Conservation (phyloP, 2,888 invertebrate genomes). For the Automeris io region DNA sequence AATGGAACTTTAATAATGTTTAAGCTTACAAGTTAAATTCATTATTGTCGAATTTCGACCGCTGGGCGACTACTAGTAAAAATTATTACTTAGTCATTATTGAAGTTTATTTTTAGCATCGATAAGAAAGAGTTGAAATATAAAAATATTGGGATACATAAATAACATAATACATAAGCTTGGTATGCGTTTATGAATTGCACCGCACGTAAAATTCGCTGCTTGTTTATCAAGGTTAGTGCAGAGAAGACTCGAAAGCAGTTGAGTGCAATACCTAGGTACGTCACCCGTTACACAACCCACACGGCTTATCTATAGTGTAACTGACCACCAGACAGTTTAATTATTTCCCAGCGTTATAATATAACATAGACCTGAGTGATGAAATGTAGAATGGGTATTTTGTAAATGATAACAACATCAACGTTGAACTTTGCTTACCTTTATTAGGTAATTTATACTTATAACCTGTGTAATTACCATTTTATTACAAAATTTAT, state of each 20-base stretch:
- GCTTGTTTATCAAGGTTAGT: conserved; percentile 45
- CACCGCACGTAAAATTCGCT: conserved; percentile 18
- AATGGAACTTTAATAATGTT: no score
- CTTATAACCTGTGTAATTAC: no score
- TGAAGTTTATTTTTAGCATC: no score
- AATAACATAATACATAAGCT: no score
- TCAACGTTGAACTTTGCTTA: neutral
- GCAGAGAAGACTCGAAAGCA: conserved; percentile 39
- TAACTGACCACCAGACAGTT: conserved; percentile 36
- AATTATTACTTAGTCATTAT: no score
- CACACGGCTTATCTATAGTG: conserved; percentile 36
- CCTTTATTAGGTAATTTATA: conserved; percentile 16
- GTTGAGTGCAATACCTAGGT: conserved; percentile 27
- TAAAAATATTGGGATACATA: no score
- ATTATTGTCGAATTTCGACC: no score
- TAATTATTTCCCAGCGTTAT: conserved; percentile 35
- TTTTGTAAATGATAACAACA: conserved; percentile 9
- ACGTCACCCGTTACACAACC: conserved; percentile 44
- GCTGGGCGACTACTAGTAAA: no score
- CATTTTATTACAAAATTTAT: no score
- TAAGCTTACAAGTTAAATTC: no score
- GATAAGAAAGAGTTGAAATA: no score
- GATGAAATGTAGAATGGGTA: conserved; percentile 22
- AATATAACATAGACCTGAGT: conserved; percentile 22
- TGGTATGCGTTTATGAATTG: conserved; percentile 13